A percentile compares a stretch with the other conserved stretches of the same genome.
These are phyloP conservation scores for Mythimna ferrago DNA, from an alignment of 2,888 invertebrate genomes.

Conservation along the genomic window DNA sequence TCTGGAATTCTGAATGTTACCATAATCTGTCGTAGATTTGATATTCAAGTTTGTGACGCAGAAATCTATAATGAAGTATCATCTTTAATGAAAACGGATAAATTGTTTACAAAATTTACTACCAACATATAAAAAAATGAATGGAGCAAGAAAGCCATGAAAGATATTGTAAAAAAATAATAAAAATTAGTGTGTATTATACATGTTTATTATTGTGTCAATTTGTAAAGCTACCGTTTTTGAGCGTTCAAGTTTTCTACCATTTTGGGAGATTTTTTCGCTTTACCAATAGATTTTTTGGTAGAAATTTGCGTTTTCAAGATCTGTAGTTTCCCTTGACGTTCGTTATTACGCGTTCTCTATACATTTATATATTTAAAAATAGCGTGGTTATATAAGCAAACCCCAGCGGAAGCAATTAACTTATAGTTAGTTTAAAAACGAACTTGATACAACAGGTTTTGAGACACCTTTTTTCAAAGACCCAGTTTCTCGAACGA, in stretches of 20 bases:
- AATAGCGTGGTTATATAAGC: constrained; percentile 31
- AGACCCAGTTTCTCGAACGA: not conserved
- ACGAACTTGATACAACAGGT: constrained; percentile 10
- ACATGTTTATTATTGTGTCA: constrained; percentile 19
- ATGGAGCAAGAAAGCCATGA: constrained; percentile 48
- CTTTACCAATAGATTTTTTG: not conserved
- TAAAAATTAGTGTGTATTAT: constrained; percentile 32
- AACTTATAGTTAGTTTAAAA: constrained; percentile 6
- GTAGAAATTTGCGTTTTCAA: constrained; percentile 18
- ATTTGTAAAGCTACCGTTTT: constrained; percentile 23
- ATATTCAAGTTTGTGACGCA: constrained; percentile 6
- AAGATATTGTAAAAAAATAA: constrained; percentile 48
- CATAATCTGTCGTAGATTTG: not conserved
- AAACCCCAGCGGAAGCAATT: constrained; percentile 29
- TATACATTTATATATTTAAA: not conserved
- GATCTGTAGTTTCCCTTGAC: constrained; percentile 7
- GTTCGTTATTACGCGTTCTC: constrained; percentile 7
- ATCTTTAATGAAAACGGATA: not conserved
- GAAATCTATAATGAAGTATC: not conserved
- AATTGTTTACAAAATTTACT: constrained; percentile 41
- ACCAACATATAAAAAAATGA: not conserved
- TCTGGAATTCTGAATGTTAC: not conserved
- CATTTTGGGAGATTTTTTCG: not conserved
- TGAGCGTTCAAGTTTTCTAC: constrained; percentile 5
- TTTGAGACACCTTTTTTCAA: not conserved